Conservation (phyloP, 2,797 vertebrate species). For the Macropus fuliginosus region DNA sequence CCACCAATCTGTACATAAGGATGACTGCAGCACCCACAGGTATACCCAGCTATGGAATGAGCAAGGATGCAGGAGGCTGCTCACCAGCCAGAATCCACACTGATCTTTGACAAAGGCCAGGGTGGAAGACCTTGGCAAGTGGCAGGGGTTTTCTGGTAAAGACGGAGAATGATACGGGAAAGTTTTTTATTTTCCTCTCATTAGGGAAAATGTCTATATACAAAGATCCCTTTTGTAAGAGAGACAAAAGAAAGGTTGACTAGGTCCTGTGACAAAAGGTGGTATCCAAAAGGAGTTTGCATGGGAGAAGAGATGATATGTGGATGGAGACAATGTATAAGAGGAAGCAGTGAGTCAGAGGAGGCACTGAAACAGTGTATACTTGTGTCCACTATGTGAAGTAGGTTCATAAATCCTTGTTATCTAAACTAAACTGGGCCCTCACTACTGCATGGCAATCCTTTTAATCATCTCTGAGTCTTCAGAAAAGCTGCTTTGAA, state of each 20-base stretch:
- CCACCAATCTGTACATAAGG: not conserved
- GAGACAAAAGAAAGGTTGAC: not conserved
- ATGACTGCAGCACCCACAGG: not conserved
- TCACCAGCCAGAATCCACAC: not conserved
- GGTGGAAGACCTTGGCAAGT: not conserved
- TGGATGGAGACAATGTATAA: not conserved
- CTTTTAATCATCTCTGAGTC: not conserved
- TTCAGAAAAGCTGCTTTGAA: not conserved
- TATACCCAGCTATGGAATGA: not conserved
- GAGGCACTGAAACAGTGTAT: not conserved
- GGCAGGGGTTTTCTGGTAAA: not conserved
- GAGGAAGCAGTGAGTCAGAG: not conserved
- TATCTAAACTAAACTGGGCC: not conserved
- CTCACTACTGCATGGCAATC: not conserved
- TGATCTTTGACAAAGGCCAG: not conserved
- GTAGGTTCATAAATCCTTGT: not conserved
- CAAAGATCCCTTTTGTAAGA: not conserved
- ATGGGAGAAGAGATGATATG: not conserved
- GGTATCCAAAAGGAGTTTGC: not conserved
- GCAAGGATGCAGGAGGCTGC: not conserved
- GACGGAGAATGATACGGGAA: not conserved
- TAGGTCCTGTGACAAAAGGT: not conserved
- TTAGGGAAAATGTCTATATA: not conserved
- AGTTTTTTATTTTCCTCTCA: not conserved
- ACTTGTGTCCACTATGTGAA: not conserved